A percentile compares a stretch with the other conserved stretches of the same genome.
Conservation (phyloP, 2,113 vertebrate genomes). For the Probosciger aterrimus region DNA sequence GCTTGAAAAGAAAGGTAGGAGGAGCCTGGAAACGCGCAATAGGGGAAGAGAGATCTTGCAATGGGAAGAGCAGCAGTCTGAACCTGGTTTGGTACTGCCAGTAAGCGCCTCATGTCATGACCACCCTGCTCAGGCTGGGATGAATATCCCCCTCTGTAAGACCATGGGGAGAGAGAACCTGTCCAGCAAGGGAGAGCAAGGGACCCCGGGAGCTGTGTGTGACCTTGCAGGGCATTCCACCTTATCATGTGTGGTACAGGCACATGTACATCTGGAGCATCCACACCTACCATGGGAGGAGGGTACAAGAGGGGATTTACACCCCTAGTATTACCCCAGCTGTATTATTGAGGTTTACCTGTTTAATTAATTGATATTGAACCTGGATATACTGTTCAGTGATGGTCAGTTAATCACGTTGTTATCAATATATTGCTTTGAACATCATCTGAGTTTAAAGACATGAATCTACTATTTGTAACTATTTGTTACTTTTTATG, state of each 20-base stretch:
- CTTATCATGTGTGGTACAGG: background rate
- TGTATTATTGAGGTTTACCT: background rate
- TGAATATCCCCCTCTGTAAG: background rate
- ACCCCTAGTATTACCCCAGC: too few relatives aligned
- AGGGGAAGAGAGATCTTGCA: background rate
- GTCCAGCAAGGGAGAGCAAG: background rate
- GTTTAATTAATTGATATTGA: background rate
- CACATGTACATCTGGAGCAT: background rate
- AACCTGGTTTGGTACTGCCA: background rate
- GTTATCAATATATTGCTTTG: background rate
- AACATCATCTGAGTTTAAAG: background rate
- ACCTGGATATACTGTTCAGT: background rate
- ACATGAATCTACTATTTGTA: background rate
- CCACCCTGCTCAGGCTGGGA: background rate
- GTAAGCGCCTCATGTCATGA: rapidly evolving
- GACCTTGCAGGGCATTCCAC: background rate
- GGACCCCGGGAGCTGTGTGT: rapidly evolving
- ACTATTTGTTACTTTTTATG: background rate
- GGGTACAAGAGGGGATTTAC: background rate
- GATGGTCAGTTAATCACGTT: background rate
- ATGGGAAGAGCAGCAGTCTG: background rate
- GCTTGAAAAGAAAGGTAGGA: background rate
- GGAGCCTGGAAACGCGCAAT: background rate
- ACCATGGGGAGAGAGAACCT: background rate
- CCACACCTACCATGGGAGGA: background rate